phyloP scores from a whole-genome alignment of 2,888 invertebrate species.

The Platycheirus albimanus region DNA sequence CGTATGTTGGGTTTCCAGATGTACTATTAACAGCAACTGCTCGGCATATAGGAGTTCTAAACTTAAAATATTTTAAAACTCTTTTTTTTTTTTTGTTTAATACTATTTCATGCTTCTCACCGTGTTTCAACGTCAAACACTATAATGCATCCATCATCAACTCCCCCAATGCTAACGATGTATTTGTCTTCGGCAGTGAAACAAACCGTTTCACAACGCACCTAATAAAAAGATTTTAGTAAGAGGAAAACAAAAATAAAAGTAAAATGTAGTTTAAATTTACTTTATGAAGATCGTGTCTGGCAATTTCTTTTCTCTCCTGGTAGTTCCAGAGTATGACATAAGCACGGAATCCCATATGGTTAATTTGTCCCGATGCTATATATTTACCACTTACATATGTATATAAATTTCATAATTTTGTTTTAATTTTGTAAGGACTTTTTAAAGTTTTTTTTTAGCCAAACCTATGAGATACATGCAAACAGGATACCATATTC shows the following conservation, averaged over 20 bases:
- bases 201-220: slow-evolving; percentile 92
- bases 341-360: slow-evolving; percentile 94
- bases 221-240: slow-evolving; percentile 79
- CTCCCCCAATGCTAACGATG: slow-evolving; percentile 93
- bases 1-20: slow-evolving; percentile 87
- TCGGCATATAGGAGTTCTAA: slow-evolving; percentile 86
- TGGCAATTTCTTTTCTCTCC: slow-evolving; percentile 85
- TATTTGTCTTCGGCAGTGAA: slow-evolving; percentile 92
- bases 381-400: slow-evolving; percentile 89
- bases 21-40: slow-evolving; percentile 86
- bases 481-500: slow-evolving; percentile 90
- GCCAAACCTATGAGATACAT: slow-evolving; percentile 86
- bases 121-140: slow-evolving; percentile 89
- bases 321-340: slow-evolving; percentile 95
- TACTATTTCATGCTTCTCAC: slow-evolving; percentile 77
- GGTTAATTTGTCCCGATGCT: slow-evolving; percentile 95
- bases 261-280: neutral
- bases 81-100: no score
- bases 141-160: slow-evolving; percentile 94
- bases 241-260: no score
- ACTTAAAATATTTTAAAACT: neutral
- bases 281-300: slow-evolving; percentile 93
- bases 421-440: neutral
- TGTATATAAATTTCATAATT: no score
- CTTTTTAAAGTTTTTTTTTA: neutral